phyloP scores from a whole-genome alignment of 2,797 vertebrate species.

The Pangasius djambal region DNA sequence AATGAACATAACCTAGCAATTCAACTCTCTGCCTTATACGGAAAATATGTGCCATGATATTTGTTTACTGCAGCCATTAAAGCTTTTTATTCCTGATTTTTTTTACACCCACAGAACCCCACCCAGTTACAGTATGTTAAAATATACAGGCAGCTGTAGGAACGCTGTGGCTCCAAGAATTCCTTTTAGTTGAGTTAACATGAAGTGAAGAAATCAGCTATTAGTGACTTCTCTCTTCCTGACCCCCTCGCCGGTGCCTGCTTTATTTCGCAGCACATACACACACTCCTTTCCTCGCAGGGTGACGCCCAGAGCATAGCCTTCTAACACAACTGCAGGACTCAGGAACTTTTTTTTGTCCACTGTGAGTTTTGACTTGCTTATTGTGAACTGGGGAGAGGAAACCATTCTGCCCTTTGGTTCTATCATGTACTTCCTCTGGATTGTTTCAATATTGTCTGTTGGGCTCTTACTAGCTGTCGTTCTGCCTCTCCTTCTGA shows the following conservation, averaged over 20 bases:
- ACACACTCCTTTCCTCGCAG: neutral
- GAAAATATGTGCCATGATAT: neutral
- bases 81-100: neutral
- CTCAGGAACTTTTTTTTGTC: constrained; percentile 10
- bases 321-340: constrained; percentile 1
- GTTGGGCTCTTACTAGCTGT: constrained; percentile 17
- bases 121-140: neutral
- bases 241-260: neutral
- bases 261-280: constrained; percentile 1
- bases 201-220: neutral
- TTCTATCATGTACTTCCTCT: constrained; percentile 60
- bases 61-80: neutral
- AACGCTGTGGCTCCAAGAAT: neutral
- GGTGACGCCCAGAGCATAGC: neutral
- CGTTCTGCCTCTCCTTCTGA: neutral
- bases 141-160: neutral
- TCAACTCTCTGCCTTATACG: neutral
- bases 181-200: neutral
- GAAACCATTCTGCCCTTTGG: constrained; percentile 45
- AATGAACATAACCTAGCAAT: neutral
- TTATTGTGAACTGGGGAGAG: constrained; percentile 33
- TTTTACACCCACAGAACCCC: neutral
- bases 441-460: constrained; percentile 40
- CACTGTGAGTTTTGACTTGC: constrained; percentile 15
- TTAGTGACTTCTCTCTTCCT: neutral